A percentile compares a stretch with the other conserved stretches of the same genome.
Evolutionary conservation across 1,140 invertebrate species (phyloP).

Genomic region (Panagrolaimus sp.): DNA sequence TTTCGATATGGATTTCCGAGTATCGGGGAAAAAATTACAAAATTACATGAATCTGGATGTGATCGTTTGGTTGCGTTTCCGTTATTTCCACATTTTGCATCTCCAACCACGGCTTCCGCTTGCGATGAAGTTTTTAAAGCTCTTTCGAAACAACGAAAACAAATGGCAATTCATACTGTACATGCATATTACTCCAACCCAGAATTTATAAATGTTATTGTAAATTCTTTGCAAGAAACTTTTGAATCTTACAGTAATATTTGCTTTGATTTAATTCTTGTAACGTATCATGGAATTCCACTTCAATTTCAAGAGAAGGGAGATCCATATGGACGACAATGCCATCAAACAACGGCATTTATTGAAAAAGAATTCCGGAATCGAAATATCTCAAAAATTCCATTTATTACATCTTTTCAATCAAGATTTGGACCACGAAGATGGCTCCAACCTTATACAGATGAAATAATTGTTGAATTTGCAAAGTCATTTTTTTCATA

Average conservation of each 20-base stretch:
- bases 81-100: slow-evolving; percentile 21
- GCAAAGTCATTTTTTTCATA: not conserved
- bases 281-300: slow-evolving; percentile 32
- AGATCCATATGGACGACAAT: slow-evolving; percentile 28
- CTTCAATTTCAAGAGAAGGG: slow-evolving; percentile 28
- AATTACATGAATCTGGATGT: slow-evolving; percentile 16
- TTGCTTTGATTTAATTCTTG: slow-evolving; percentile 21
- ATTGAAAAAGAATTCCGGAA: slow-evolving; percentile 13
- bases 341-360: slow-evolving; percentile 26
- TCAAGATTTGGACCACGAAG: slow-evolving; percentile 18
- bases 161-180: slow-evolving; percentile 27
- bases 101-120: slow-evolving; percentile 10
- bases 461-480: slow-evolving; percentile 21
- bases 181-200: slow-evolving; percentile 27
- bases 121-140: slow-evolving; percentile 21
- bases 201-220: slow-evolving; percentile 22
- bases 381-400: not conserved
- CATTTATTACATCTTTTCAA: slow-evolving; percentile 22
- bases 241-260: not conserved
- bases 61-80: slow-evolving; percentile 17
- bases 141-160: slow-evolving; percentile 20
- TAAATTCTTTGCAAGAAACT: slow-evolving; percentile 21
- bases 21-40: slow-evolving; percentile 8
- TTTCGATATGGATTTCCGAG: slow-evolving; percentile 20
- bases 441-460: slow-evolving; percentile 31